Evolutionary conservation across 2,797 vertebrate species (phyloP).

Genomic region (Lagorchestes hirsutus): DNA sequence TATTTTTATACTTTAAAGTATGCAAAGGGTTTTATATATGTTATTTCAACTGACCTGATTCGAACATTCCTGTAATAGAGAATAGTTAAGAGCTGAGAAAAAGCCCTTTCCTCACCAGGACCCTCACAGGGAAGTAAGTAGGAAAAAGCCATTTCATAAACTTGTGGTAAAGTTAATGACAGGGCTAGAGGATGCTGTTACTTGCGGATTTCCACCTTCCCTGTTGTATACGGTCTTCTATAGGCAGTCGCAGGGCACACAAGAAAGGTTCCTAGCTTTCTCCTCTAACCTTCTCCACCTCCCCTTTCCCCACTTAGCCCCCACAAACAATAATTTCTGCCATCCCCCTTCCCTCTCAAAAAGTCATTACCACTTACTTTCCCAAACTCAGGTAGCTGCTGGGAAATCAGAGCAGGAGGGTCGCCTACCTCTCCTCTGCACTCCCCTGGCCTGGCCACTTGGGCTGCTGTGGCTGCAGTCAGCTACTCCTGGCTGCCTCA

Average conservation of each 20-base stretch:
- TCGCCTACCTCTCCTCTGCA: background rate
- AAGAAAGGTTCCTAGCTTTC: background rate
- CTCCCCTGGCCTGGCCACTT: conserved; percentile 37
- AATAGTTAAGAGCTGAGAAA: background rate
- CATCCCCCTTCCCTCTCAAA: background rate
- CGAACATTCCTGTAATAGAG: background rate
- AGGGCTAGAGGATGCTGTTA: background rate
- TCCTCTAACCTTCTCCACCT: background rate
- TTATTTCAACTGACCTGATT: background rate
- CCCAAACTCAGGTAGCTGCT: conserved; percentile 43
- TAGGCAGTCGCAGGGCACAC: background rate
- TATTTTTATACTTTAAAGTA: background rate
- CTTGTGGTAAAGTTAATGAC: background rate
- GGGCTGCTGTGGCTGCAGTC: conserved; percentile 64
- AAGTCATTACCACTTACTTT: conserved; percentile 73
- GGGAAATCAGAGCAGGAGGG: background rate
- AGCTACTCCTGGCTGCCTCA: conserved; percentile 77
- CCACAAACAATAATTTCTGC: background rate
- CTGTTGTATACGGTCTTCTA: background rate
- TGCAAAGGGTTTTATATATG: background rate
- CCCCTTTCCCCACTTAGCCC: background rate
- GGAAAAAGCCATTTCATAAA: background rate
- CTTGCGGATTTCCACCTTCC: background rate
- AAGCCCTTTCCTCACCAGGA: background rate
- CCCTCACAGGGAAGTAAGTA: background rate